Conservation (phyloP, 2,888 invertebrate genomes). For the Tineola bisselliella region DNA sequence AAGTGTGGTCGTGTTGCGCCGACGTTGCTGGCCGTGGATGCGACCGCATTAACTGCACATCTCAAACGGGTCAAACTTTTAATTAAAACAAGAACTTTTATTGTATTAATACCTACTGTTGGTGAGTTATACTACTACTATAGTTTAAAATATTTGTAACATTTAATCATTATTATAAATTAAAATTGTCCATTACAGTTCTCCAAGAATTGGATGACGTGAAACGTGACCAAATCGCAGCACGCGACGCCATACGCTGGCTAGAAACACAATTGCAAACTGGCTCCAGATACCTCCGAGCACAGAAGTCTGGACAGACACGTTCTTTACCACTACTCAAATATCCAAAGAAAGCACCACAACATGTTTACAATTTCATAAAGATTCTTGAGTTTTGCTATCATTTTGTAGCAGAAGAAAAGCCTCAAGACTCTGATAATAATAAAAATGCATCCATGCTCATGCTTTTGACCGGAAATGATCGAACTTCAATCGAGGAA, state of each 20-base stretch:
- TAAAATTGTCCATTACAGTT: slow-evolving; percentile 67
- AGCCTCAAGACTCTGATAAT: slow-evolving; percentile 47
- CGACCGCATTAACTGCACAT: slow-evolving; percentile 80
- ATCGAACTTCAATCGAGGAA: slow-evolving; percentile 50
- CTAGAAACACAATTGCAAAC: slow-evolving; percentile 86
- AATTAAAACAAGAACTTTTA: slow-evolving; percentile 83
- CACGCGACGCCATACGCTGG: slow-evolving; percentile 94
- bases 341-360: slow-evolving; percentile 51
- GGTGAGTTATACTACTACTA: slow-evolving; percentile 58
- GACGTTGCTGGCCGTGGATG: slow-evolving; percentile 89
- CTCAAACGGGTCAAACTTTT: slow-evolving; percentile 83
- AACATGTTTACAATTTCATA: slow-evolving; percentile 73
- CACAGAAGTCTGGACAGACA: slow-evolving; percentile 86
- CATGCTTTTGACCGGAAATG: slow-evolving; percentile 78
- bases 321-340: slow-evolving; percentile 71
- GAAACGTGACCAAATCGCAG: slow-evolving; percentile 84
- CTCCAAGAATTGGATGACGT: slow-evolving; percentile 88
- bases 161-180: background rate
- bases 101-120: slow-evolving; percentile 86
- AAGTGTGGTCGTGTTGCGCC: slow-evolving; percentile 70
- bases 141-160: no score
- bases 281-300: slow-evolving; percentile 87
- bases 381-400: slow-evolving; percentile 87
- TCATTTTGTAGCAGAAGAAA: slow-evolving; percentile 69
- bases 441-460: slow-evolving; percentile 69